Evolutionary conservation across 2,888 invertebrate genomes (phyloP), one percentile per base, ranked within the genome.

Genomic region (Eupithecia subfuscata): DNA sequence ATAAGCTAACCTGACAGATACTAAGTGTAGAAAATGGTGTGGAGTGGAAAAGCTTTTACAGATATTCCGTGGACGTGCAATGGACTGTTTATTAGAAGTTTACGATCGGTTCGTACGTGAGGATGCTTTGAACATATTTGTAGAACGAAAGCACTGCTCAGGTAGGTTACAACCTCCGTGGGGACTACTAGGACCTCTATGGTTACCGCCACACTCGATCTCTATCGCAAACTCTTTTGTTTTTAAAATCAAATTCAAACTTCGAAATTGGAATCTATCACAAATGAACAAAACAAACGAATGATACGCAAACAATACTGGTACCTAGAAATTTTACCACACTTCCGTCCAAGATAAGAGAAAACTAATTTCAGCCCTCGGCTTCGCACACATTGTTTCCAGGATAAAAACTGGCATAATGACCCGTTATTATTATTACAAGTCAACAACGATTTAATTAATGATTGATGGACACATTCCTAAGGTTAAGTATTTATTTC

Each of bases 11-110:
- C 77, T 80, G 78, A 79, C 81, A 81, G 77, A 79, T 76, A 80
- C 77, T 80, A 81, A 80, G 80, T 64, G 77, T 78, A 78, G 77
- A 77, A 79, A 82, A 81, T 79, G 82, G 80, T 74, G 80, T 75
- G 76, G 75, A 83, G 80, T 83, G 81, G 80, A 79, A 86, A 87
- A 87, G 85, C 87, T 82, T 87, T 86, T 78, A 81, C 83, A 82
- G 83, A 84, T 87, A 84, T 84, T 78, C 79, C 81, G 83, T 80
- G 78, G 79, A 86, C 87, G 88, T 88, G 87, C 80, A 79, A 82
- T 79, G 80, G 82, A 81, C 84, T 82, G 82, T 85, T 84, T 86
- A 86, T 88, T 86, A 85, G 85, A 83, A 83, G 82, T 86, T 87
- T 86, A 87, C 85, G 85, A 84, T 84, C 79, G 78, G 76, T 70